Conservation (phyloP, 2,888 invertebrate genomes). For the Ariolimax columbianus region DNA sequence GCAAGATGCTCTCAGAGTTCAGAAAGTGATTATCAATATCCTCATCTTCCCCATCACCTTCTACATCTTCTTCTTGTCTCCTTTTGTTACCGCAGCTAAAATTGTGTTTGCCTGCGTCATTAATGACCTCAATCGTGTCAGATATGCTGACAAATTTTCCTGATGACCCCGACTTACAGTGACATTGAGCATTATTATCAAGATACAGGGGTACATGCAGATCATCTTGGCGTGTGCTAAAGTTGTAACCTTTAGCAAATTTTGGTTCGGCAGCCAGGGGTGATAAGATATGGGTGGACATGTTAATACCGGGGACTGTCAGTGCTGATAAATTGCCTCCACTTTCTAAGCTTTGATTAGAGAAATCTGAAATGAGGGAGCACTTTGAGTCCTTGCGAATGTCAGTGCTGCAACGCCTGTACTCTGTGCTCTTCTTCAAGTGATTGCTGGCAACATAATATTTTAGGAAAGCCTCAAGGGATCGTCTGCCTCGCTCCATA, state of each 20-base stretch:
- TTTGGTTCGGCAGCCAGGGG: neutral
- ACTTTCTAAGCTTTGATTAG: conserved; percentile 29
- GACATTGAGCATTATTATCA: neutral
- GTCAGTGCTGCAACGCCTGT: conserved; percentile 17
- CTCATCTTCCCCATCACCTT: conserved; percentile 1
- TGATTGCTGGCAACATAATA: conserved; percentile 62
- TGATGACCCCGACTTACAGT: neutral
- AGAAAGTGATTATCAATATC: neutral
- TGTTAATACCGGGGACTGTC: neutral
- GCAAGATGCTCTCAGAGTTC: conserved; percentile 3
- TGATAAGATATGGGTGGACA: neutral
- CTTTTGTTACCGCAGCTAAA: neutral
- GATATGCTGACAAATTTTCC: conserved; percentile 32
- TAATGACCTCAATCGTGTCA: conserved; percentile 12
- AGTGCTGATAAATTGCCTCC: neutral
- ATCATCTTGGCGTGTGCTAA: neutral
- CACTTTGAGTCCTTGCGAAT: conserved; percentile 36
- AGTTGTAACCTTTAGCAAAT: neutral
- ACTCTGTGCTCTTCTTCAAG: conserved; percentile 50
- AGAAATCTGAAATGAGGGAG: conserved; percentile 30
- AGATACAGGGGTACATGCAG: neutral
- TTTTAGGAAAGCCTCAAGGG: conserved; percentile 70
- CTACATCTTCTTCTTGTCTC: neutral
- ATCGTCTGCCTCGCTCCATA: conserved; percentile 71
- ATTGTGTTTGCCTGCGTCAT: neutral